A percentile compares a stretch with the other conserved stretches of the same genome.
phyloP scores from a whole-genome alignment of 2,797 vertebrate species.

The Onychomys leucogaster region DNA sequence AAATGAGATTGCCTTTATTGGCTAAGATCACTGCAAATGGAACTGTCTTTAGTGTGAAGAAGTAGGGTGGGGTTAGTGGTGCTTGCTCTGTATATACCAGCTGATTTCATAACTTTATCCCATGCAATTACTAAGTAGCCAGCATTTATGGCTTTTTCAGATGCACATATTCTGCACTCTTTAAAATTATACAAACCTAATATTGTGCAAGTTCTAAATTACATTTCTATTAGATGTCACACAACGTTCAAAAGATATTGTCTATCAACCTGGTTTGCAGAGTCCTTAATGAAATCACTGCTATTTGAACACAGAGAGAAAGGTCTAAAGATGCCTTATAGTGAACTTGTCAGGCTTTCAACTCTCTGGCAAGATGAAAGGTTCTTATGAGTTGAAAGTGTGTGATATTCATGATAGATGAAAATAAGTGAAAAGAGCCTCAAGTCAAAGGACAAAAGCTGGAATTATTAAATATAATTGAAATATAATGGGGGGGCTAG shows the following conservation, averaged over 20 bases:
- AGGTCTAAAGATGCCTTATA: slow-evolving; percentile 12
- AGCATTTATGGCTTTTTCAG: neutral
- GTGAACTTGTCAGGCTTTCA: slow-evolving; percentile 40
- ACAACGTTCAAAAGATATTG: slow-evolving; percentile 21
- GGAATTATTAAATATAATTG: slow-evolving; percentile 20
- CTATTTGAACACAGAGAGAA: slow-evolving; percentile 51
- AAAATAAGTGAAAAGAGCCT: slow-evolving; percentile 36
- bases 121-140: neutral
- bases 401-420: slow-evolving; percentile 49
- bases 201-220: slow-evolving; percentile 26
- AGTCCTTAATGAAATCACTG: slow-evolving; percentile 50
- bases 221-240: neutral
- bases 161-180: neutral
- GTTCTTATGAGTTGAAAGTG: slow-evolving; percentile 59
- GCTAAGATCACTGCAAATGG: neutral
- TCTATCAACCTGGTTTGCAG: slow-evolving; percentile 19
- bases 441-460: slow-evolving; percentile 54
- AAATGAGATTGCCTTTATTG: neutral
- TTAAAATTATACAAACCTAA: slow-evolving; percentile 44
- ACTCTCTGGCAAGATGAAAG: slow-evolving; percentile 56
- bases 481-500: neutral
- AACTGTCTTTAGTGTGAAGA: neutral
- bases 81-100: neutral
- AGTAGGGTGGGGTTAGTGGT: neutral
- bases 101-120: neutral